Conservation (phyloP, 2,888 invertebrate species). For the Ennomos erosarius region DNA sequence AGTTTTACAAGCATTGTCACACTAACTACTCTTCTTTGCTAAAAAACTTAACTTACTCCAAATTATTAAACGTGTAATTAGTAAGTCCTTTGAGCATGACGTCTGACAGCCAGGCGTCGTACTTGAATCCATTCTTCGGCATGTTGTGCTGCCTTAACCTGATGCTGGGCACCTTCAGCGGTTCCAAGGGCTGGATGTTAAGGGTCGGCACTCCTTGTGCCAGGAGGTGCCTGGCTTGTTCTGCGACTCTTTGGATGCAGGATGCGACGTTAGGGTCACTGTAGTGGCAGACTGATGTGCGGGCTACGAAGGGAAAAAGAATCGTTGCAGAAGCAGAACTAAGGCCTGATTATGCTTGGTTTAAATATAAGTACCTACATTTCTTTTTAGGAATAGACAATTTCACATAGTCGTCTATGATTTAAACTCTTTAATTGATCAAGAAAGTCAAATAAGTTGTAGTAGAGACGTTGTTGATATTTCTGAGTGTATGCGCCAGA, state of each 20-base stretch:
- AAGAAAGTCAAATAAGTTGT: no score
- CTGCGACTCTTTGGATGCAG: constrained; percentile 84
- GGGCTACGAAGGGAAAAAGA: constrained; percentile 20
- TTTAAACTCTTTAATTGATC: no score
- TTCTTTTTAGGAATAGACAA: no score
- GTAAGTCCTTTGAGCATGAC: constrained; percentile 77
- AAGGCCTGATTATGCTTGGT: no score
- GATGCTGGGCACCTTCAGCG: constrained; percentile 84
- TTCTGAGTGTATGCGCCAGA: no score
- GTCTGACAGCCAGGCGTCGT: constrained; percentile 82
- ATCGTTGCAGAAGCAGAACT: not conserved
- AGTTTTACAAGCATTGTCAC: no score
- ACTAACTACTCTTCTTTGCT: no score
- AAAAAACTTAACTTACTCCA: constrained; percentile 70
- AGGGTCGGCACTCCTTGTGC: constrained; percentile 85
- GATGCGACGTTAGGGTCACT: constrained; percentile 82
- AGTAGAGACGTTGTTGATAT: no score
- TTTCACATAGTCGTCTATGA: no score
- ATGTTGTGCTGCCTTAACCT: constrained; percentile 83
- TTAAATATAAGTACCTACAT: no score
- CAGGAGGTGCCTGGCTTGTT: constrained; percentile 78
- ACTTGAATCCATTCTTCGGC: constrained; percentile 78
- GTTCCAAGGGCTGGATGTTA: constrained; percentile 85
- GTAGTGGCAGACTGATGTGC: constrained; percentile 80
- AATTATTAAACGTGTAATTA: constrained; percentile 77